phyloP scores from a whole-genome alignment of 2,113 vertebrate species.

The Larimichthys polyactis region DNA sequence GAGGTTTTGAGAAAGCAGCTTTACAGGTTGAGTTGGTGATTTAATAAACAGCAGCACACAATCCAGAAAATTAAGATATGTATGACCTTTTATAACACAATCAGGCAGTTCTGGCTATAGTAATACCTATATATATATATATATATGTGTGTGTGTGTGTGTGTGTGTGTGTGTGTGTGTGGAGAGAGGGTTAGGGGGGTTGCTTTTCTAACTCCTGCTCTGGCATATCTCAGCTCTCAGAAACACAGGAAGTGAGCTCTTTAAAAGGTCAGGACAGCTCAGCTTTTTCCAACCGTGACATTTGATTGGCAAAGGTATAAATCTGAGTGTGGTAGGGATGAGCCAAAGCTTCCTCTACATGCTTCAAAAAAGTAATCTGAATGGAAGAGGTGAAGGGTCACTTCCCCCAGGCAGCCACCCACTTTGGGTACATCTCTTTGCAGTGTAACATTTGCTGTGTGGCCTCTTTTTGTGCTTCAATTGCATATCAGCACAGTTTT shows the following conservation, averaged over 20 bases:
- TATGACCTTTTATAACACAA: constrained; percentile 36
- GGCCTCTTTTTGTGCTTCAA: constrained; percentile 1
- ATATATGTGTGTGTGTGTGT: neutral
- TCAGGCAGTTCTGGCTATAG: constrained; percentile 4
- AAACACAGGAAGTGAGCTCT: constrained; percentile 63
- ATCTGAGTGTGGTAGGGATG: constrained; percentile 22
- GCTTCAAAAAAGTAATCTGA: constrained; percentile 39
- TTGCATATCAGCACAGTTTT: neutral
- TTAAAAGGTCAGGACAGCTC: constrained; percentile 60
- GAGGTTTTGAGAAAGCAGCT: constrained; percentile 17
- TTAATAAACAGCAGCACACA: constrained; percentile 42
- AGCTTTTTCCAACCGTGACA: constrained; percentile 55
- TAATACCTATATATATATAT: neutral
- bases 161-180: neutral
- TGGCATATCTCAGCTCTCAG: constrained; percentile 32
- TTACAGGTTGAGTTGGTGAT: constrained; percentile 12
- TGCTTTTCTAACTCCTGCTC: neutral
- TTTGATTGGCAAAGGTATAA: constrained; percentile 64
- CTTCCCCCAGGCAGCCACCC: constrained; percentile 14
- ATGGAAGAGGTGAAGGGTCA: constrained; percentile 29
- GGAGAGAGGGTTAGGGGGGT: no score
- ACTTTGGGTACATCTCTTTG: constrained; percentile 4
- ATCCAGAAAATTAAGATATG: constrained; percentile 26
- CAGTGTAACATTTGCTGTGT: neutral
- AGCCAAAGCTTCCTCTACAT: constrained; percentile 23